Conservation (phyloP, 2,113 vertebrate genomes). For the Paracanthobrama guichenoti region DNA sequence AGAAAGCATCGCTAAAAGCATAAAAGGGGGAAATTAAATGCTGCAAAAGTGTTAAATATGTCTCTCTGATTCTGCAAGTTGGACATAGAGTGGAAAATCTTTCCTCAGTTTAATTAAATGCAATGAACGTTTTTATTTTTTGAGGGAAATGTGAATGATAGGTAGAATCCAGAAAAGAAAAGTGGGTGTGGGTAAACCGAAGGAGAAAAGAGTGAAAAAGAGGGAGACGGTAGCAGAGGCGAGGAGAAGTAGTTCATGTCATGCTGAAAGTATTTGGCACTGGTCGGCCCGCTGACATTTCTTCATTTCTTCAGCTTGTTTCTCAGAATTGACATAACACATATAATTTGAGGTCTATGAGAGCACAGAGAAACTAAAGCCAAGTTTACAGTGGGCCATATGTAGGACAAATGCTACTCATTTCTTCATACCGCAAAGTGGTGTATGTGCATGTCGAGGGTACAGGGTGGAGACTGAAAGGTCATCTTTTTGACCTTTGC, state of each 20-base stretch:
- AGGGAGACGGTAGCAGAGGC: constrained; percentile 69
- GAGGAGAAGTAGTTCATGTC: constrained; percentile 78
- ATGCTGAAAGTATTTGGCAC: constrained; percentile 86
- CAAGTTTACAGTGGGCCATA: constrained; percentile 44
- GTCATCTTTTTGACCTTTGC: constrained; percentile 37
- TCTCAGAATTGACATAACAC: constrained; percentile 76
- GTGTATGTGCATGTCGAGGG: constrained; percentile 8
- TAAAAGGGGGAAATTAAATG: neutral
- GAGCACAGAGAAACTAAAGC: constrained; percentile 52
- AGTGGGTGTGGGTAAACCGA: neutral
- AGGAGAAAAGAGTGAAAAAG: constrained; percentile 9
- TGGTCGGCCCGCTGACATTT: constrained; percentile 60
- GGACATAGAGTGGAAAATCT: neutral
- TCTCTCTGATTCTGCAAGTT: neutral
- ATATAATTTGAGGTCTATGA: constrained; percentile 76
- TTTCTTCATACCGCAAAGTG: constrained; percentile 35
- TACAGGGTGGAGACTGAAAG: constrained; percentile 23
- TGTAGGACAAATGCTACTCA: constrained; percentile 42
- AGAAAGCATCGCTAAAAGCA: neutral
- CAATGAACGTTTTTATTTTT: neutral
- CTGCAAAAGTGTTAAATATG: neutral
- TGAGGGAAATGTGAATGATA: neutral
- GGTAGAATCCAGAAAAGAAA: neutral
- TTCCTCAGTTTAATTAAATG: neutral
- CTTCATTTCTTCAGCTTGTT: constrained; percentile 66